These are phyloP conservation scores for Morpho achilles DNA, from an alignment of 2,888 invertebrate genomes.

Conservation along the genomic window DNA sequence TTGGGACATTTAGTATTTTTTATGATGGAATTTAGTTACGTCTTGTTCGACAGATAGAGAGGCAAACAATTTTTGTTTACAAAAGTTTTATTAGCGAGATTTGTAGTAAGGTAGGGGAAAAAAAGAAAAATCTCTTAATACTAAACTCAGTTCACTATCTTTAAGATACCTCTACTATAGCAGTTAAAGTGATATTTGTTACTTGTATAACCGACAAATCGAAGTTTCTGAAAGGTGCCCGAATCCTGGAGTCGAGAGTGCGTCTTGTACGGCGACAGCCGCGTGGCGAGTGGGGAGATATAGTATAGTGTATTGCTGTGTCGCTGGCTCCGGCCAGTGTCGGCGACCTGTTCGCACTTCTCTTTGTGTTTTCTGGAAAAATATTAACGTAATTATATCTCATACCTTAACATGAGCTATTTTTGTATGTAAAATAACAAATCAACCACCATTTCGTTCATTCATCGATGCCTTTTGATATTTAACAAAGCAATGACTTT, in stretches of 20 bases:
- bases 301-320: conserved; percentile 13
- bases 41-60: too few relatives aligned
- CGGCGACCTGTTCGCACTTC: conserved; percentile 22
- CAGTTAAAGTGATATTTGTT: conserved; percentile 3
- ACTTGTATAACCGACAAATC: conserved; percentile 18
- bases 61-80: too few relatives aligned
- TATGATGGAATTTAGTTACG: too few relatives aligned
- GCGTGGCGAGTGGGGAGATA: conserved; percentile 16
- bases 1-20: too few relatives aligned
- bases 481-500: too few relatives aligned
- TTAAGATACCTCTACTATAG: conserved; percentile 1
- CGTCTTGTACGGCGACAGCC: conserved; percentile 18
- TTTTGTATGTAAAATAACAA: too few relatives aligned
- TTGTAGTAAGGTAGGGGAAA: too few relatives aligned
- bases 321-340: conserved; percentile 24
- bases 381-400: too few relatives aligned
- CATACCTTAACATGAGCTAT: too few relatives aligned
- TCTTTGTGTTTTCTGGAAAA: conserved; percentile 19
- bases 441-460: too few relatives aligned
- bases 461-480: too few relatives aligned
- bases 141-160: conserved; percentile 10
- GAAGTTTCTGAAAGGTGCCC: conserved; percentile 23
- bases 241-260: not conserved
- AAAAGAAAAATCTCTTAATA: not conserved
- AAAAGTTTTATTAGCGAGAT: too few relatives aligned